Evolutionary conservation across 2,797 vertebrate genomes (phyloP), one percentile per base, ranked within the genome.

Genomic region (Pseudomugil tenellus): DNA sequence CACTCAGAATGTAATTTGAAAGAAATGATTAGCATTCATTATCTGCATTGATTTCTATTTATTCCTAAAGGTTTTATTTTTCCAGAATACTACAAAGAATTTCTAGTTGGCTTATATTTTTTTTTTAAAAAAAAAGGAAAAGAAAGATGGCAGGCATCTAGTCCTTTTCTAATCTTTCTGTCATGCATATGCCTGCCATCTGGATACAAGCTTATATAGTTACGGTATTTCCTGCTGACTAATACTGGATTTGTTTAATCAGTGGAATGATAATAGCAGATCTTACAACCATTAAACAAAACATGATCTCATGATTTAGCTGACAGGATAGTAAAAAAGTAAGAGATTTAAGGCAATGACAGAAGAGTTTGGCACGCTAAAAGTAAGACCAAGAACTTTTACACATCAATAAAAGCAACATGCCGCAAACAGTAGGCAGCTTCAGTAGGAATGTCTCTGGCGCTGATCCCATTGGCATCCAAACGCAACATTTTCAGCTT

Each of bases 381-480:
- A 16, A 35, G 10, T 21, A n/a, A 14, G 19, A 52, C 28, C 16
- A 23, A n/a, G n/a, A 68, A 61, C 39, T 0, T 13, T 77, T 92
- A 94, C 55, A 95, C 77, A 65, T 92, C 80, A 72, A 98, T 87
- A 70, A 95, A 95, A 41, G 90, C 91, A 32, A 96, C 94, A 46
- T 90, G 90, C 1, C 96, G 94, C 69, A 99, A 95, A 87, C 98
- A 99, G 84, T 95, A 96, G 57, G 95, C 94, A 77, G 95, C 95
- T 67, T 98, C 95, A 7, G 92, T 86, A 0, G 97, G 96, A 79
- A 99, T 90, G 68, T 93, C 95, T 67, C 79, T 88, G 56, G 93
- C 91, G 1, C 87, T 94, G 58, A 99, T 92, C 31, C 90, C 87
- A 67, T 99, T 99, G 76, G 95, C 97, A 73, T 99, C 97, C 91